phyloP scores from a whole-genome alignment of 2,113 vertebrate genomes.

The Uria lomvia region DNA sequence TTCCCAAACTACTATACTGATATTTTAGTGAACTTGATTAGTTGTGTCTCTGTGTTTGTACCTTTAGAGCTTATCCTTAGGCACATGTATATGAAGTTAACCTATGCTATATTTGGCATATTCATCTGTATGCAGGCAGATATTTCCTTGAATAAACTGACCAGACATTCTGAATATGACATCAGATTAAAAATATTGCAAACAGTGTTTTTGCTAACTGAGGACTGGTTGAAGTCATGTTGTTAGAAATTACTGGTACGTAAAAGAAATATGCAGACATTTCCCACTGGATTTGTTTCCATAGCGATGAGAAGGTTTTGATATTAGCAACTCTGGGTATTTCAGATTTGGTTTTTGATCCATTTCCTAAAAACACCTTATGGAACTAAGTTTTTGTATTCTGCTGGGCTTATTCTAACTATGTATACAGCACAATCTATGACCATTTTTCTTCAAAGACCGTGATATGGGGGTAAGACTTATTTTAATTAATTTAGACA shows the following conservation, averaged over 20 bases:
- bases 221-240: not conserved
- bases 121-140: not conserved
- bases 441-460: not conserved
- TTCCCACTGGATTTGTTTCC: conserved; percentile 36
- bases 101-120: not conserved
- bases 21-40: not conserved
- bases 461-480: not conserved
- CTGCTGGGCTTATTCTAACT: not conserved
- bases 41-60: not conserved
- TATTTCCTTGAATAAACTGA: conserved; percentile 21
- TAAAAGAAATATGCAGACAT: conserved; percentile 24
- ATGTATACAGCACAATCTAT: not conserved
- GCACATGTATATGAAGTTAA: not conserved
- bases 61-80: not conserved
- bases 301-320: not conserved
- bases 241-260: conserved; percentile 27
- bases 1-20: not conserved
- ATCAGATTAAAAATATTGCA: not conserved
- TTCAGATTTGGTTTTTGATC: not conserved
- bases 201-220: not conserved
- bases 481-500: not conserved
- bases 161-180: not conserved
- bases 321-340: not conserved
- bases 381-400: not conserved
- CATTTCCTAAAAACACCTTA: conserved; percentile 23